These are phyloP conservation scores for Anseranas semipalmata DNA, from an alignment of 2,113 vertebrate genomes.

Conservation along the genomic window DNA sequence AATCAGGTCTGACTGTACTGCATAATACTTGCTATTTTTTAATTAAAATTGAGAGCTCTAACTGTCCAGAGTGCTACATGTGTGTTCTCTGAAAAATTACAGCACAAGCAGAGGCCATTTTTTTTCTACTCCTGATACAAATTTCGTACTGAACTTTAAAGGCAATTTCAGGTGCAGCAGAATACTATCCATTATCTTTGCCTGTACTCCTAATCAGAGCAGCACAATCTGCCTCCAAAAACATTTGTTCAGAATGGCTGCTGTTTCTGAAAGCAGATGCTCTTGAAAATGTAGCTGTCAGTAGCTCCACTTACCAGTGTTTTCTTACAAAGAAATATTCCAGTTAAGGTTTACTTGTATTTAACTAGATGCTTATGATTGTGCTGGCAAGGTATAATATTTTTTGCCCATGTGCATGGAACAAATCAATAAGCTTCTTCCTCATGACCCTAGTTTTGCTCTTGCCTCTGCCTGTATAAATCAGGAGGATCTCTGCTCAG, in stretches of 20 bases:
- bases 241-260: constrained; percentile 49
- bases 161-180: constrained; percentile 8
- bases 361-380: constrained; percentile 38
- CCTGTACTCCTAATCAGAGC: background rate
- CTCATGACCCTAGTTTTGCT: constrained; percentile 24
- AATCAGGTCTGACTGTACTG: constrained; percentile 6
- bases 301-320: constrained; percentile 14
- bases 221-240: background rate
- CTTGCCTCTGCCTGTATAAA: constrained; percentile 20
- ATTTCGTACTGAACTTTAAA: constrained; percentile 40
- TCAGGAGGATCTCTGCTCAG: constrained; percentile 20
- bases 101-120: constrained; percentile 2
- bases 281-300: constrained; percentile 42
- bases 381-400: constrained; percentile 17
- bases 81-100: constrained; percentile 44
- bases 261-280: constrained; percentile 55
- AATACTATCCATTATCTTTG: constrained; percentile 14
- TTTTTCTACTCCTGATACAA: background rate
- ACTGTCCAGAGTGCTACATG: constrained; percentile 12
- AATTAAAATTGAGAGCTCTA: constrained; percentile 15
- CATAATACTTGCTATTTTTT: background rate
- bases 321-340: constrained; percentile 64
- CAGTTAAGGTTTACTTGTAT: constrained; percentile 41
- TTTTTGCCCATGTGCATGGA: constrained; percentile 20
- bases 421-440: constrained; percentile 51